These are phyloP conservation scores for Kryphioiulus occultus DNA, from an alignment of 2,888 invertebrate species.

Conservation along the genomic window DNA sequence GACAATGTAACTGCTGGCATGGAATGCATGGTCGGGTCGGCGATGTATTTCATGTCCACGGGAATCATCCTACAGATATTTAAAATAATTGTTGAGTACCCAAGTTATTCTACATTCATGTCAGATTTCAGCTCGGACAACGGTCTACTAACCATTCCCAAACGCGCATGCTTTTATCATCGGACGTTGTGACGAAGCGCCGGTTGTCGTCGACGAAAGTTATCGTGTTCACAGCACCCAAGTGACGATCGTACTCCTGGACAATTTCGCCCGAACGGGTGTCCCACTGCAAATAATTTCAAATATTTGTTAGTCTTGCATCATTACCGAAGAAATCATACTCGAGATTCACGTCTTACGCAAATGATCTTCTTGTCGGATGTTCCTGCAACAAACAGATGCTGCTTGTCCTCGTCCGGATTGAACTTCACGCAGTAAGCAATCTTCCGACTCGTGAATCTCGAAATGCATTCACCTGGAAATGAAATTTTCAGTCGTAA, in stretches of 20 bases:
- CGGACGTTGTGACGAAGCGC: conserved; percentile 97
- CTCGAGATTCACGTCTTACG: conserved; percentile 75
- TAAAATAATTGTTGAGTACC: conserved; percentile 36
- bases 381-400: conserved; percentile 97
- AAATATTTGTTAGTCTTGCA: background rate
- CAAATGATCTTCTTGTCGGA: conserved; percentile 99
- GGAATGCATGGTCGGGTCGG: conserved; percentile 99
- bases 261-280: conserved; percentile 91
- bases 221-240: conserved; percentile 98
- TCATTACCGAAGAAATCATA: background rate
- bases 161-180: conserved; percentile 97
- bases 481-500: background rate
- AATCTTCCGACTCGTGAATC: conserved; percentile 95
- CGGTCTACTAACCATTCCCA: conserved; percentile 89
- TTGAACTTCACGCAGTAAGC: conserved; percentile 98
- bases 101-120: background rate
- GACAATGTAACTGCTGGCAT: conserved; percentile 95
- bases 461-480: conserved; percentile 64
- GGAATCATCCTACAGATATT: conserved; percentile 75
- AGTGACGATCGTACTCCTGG: conserved; percentile 97
- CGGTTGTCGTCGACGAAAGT: conserved; percentile 99
- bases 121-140: background rate
- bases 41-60: conserved; percentile 99
- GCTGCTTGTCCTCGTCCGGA: conserved; percentile 96
- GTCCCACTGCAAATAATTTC: conserved; percentile 80